phyloP scores from a whole-genome alignment of 2,888 invertebrate genomes.

The Pollenia griseotomentosa region DNA sequence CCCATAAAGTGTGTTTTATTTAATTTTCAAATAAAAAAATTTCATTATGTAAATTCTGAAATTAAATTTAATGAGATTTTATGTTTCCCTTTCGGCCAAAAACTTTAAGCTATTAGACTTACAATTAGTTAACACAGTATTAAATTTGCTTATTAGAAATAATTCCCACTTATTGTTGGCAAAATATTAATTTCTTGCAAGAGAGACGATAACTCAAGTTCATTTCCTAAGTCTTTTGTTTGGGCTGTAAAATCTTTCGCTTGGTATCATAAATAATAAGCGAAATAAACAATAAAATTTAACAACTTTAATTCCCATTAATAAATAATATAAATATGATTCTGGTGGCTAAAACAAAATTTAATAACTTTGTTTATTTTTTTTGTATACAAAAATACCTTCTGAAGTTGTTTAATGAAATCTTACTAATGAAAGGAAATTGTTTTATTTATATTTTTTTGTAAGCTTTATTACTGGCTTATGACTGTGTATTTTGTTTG shows the following conservation, averaged over 20 bases:
- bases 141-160: not conserved
- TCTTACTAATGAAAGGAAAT: no score
- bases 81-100: not conserved
- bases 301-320: conserved; percentile 26
- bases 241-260: not conserved
- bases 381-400: no score
- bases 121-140: not conserved
- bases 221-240: conserved; percentile 51
- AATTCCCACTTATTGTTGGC: not conserved
- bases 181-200: not conserved
- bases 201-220: conserved; percentile 45
- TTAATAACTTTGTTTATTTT: not conserved
- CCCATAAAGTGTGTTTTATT: not conserved
- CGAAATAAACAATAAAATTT: conserved; percentile 2
- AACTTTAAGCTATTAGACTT: not conserved
- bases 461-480: no score
- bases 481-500: no score
- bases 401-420: no score
- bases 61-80: not conserved
- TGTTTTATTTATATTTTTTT: no score
- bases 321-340: not conserved
- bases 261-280: not conserved
- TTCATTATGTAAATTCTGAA: not conserved
- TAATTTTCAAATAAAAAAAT: no score
- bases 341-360: not conserved